Base-by-base conservation (phyloP, 2,113 vertebrate genomes). In the Chiloscyllium plagiosum region DNA sequence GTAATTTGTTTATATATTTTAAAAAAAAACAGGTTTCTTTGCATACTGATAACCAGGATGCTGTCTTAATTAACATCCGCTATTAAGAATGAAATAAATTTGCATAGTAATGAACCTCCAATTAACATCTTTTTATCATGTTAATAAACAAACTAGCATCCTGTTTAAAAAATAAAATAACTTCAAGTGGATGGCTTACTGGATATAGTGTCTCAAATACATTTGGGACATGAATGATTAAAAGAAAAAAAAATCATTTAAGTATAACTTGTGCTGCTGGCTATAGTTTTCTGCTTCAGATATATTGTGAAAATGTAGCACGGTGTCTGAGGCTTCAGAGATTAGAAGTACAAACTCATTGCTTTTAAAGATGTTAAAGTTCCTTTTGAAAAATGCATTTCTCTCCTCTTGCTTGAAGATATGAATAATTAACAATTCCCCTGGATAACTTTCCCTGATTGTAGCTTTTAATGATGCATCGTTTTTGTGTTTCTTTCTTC, bases 71-170 rank as follows among this genome's bases (percentile, higher is more conserved):
- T 95, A 95, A 95, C 94, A 97, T 97, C 97, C 96, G 97, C 96
- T 97, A 96, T 97, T 97, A 97, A 97, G 97, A 98, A 97, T 97
- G 96, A 96, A 97, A 97, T 97, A 97, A 83, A 98, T 98, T 98
- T 98, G 96, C 98, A 98, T 98, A 97, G 96, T 97, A 97, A 97
- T 97, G 97, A 97, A 97, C 97, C 97, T 97, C 97, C 97, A 98
- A 98, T 98, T 98, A 97, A 96, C 97, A 97, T 96, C 69, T 85
- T 97, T 97, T 96, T 94, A 42, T 76, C 90, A 93, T 65, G 52
- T 80, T 96, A 94, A 96, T 97, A 95, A 95, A 95, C 94, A 95
- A 70, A 26, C 69, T 26, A 72, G 42, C 66, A 22, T 93, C 65
- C 65, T 93, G 65, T 95, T 72, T 95, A 33, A 33, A 94, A 69